phyloP scores from a whole-genome alignment of 2,888 invertebrate genomes.

The Tethea ocularis region DNA sequence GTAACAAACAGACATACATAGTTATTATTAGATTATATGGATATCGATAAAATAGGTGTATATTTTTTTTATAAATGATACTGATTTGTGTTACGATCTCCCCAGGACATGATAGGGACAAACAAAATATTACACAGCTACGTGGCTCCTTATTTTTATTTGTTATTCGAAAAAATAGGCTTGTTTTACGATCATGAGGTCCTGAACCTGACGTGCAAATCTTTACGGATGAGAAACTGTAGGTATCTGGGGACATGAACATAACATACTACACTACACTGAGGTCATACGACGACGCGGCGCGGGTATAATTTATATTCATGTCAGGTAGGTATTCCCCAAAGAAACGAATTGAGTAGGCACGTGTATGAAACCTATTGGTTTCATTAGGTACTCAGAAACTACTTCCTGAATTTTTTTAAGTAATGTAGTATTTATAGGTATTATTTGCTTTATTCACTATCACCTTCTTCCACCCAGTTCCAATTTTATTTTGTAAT shows the following conservation, averaged over 20 bases:
- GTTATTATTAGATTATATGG: too few species aligned
- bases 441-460: neutral
- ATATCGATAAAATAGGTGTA: too few species aligned
- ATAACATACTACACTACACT: neutral
- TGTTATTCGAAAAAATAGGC: neutral
- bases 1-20: too few species aligned
- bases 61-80: too few species aligned
- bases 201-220: slow-evolving; percentile 1
- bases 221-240: neutral
- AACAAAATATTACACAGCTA: too few species aligned
- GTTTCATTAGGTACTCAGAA: neutral
- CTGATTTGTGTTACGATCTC: too few species aligned
- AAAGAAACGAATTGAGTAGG: neutral
- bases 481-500: too few species aligned
- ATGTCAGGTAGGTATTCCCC: neutral
- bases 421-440: neutral
- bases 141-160: neutral
- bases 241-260: neutral
- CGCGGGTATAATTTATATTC: neutral
- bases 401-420: neutral
- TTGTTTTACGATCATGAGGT: neutral
- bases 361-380: neutral
- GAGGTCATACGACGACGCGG: neutral
- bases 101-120: too few species aligned
- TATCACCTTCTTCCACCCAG: too few species aligned